Base-by-base conservation (phyloP, 2,888 invertebrate genomes). In the Patella depressa region DNA sequence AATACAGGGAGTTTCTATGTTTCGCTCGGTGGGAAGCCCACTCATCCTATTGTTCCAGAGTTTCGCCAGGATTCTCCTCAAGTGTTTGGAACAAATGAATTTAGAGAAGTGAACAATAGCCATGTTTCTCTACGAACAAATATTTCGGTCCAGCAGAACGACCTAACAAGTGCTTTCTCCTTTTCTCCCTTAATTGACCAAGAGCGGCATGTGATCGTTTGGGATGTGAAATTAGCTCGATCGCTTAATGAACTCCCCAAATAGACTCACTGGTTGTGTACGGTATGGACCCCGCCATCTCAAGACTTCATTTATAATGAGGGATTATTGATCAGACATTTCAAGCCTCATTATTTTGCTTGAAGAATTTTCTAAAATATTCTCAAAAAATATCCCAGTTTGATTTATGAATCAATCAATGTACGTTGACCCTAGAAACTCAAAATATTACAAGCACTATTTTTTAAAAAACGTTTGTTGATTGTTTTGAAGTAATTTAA, bases 101-200 rank as follows among this genome's bases (percentile, higher is more conserved):
- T 65, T 65, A 65, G 24, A 24, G 65, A 65, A 65, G 24, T 12
- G 19, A 65, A 65, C 65, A 65, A 65, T 65, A 9, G 65, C 24
- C 65, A 65, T 65, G 65, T 65, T 65, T 65, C 65, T 65, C 65
- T 65, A 65, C 65, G 65, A 65, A 65, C 65, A 65, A 65, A 65
- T 24, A 65, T 65, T 24, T 14, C 12, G 24, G 65, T 65, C 65
- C 65, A 65, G 19, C 65, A 65, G 65, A 65, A 65, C 65, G 65
- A 65, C 65, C 65, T 65, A 15, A 65, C 65, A 65, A 65, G 65
- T 65, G 65, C 65, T 65, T 65, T 65, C 45, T 65, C 65, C 24
- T 65, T 65, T 65, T 65, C 65, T 65, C 65, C 24, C 65, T 65
- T 65, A 65, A 65, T 65, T 65, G 65, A 65, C 65, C 19, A 65